Evolutionary conservation across 2,113 vertebrate genomes (phyloP).

Genomic region (Thunnus thynnus): DNA sequence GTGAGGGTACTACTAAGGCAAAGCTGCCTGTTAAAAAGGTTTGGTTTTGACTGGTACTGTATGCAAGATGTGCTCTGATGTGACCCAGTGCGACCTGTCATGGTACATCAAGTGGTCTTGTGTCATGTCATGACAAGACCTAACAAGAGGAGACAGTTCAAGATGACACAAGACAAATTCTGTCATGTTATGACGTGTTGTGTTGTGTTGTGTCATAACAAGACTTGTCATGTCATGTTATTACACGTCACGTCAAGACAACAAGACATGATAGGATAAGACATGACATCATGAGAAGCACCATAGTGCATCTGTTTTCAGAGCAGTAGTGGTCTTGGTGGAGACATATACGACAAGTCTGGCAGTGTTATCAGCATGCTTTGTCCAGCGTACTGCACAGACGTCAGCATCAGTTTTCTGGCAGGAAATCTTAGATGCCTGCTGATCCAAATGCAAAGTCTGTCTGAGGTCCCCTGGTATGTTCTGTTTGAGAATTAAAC

Average conservation of each 20-base stretch:
- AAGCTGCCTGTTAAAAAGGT: too few species aligned
- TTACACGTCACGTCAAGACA: not conserved
- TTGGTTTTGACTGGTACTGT: too few species aligned
- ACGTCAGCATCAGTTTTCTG: not conserved
- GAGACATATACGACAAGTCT: not conserved
- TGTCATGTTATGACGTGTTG: not conserved
- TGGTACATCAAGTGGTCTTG: not conserved
- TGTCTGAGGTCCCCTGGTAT: slow-evolving; percentile 1
- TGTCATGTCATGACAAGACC: too few species aligned
- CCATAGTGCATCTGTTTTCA: not conserved
- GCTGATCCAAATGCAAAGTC: slow-evolving; percentile 10
- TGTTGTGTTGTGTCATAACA: not conserved
- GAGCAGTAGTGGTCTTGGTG: slow-evolving; percentile 3
- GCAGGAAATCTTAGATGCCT: slow-evolving; percentile 2
- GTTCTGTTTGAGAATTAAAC: slow-evolving; percentile 19
- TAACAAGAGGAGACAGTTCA: not conserved
- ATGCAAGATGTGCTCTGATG: not conserved
- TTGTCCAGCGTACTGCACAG: not conserved
- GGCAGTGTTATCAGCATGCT: not conserved
- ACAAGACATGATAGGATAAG: not conserved
- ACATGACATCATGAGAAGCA: not conserved
- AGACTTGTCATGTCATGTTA: not conserved
- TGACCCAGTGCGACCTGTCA: not conserved
- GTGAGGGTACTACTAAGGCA: too few species aligned
- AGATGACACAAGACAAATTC: not conserved